These are phyloP conservation scores for Pseudochromis fuscus DNA, from an alignment of 2,797 vertebrate species.

Conservation along the genomic window DNA sequence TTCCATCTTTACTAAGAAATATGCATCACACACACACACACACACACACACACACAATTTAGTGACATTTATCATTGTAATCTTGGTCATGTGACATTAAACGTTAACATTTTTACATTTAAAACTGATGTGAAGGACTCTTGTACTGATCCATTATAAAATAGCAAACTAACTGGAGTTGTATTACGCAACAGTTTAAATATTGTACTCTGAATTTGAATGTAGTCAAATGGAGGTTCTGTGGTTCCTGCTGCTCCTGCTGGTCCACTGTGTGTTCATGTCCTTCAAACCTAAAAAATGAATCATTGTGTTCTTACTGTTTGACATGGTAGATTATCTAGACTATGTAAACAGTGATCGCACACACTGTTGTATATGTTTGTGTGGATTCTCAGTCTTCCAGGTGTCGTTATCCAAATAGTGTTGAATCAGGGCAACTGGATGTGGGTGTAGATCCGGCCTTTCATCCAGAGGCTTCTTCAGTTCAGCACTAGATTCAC, in stretches of 20 bases:
- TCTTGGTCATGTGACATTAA: background rate
- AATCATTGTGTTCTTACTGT: slow-evolving; percentile 7
- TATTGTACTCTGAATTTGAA: slow-evolving; percentile 49
- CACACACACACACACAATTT: background rate
- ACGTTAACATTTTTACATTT: background rate
- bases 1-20: background rate
- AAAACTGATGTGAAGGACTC: background rate
- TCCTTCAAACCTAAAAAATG: background rate
- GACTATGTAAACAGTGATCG: background rate
- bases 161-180: background rate
- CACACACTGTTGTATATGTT: too few species aligned
- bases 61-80: background rate
- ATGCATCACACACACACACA: too few species aligned
- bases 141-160: background rate
- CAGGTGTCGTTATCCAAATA: too few species aligned
- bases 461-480: too few species aligned
- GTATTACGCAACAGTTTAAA: slow-evolving; percentile 8
- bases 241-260: slow-evolving; percentile 15
- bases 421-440: too few species aligned
- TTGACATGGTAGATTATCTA: background rate
- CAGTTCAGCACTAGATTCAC: too few species aligned
- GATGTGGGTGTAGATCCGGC: too few species aligned
- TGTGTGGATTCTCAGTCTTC: too few species aligned
- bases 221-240: slow-evolving; percentile 56
- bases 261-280: background rate